phyloP scores from a whole-genome alignment of 2,888 invertebrate species.

The Beris morrisii region DNA sequence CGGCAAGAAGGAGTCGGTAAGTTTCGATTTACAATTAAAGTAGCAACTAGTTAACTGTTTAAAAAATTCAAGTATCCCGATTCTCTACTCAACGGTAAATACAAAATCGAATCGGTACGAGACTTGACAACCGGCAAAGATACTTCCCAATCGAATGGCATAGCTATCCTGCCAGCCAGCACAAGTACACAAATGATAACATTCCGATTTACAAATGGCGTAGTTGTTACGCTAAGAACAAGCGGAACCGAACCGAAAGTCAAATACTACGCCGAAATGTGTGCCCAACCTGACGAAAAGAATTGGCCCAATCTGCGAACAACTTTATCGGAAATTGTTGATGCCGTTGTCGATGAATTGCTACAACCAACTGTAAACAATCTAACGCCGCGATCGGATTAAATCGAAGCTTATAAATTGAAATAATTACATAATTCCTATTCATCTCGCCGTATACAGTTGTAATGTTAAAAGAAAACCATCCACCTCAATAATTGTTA shows the following conservation, averaged over 20 bases:
- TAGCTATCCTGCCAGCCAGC: slow-evolving; percentile 70
- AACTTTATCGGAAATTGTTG: slow-evolving; percentile 73
- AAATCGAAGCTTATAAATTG: not conserved
- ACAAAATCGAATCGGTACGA: slow-evolving; percentile 68
- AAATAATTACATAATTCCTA: no score
- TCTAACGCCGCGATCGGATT: slow-evolving; percentile 52
- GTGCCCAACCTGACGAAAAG: slow-evolving; percentile 67
- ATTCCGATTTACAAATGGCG: slow-evolving; percentile 84
- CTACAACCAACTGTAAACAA: slow-evolving; percentile 75
- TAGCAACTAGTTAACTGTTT: not conserved
- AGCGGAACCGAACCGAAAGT: slow-evolving; percentile 99
- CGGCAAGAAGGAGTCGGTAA: slow-evolving; percentile 61
- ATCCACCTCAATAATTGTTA: no score
- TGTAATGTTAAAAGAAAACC: no score
- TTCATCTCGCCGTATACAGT: no score
- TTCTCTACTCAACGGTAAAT: slow-evolving; percentile 65
- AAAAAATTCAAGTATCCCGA: slow-evolving; percentile 67
- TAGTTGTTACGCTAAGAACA: slow-evolving; percentile 85
- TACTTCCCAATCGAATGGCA: slow-evolving; percentile 67
- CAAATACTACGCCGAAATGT: slow-evolving; percentile 95
- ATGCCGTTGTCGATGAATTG: slow-evolving; percentile 76
- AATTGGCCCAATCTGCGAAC: slow-evolving; percentile 65
- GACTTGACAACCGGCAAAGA: slow-evolving; percentile 86
- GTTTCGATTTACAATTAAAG: not conserved
- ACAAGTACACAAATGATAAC: slow-evolving; percentile 88